Base-by-base conservation (phyloP, 1,140 invertebrate species). In the Drosophila lowei region DNA sequence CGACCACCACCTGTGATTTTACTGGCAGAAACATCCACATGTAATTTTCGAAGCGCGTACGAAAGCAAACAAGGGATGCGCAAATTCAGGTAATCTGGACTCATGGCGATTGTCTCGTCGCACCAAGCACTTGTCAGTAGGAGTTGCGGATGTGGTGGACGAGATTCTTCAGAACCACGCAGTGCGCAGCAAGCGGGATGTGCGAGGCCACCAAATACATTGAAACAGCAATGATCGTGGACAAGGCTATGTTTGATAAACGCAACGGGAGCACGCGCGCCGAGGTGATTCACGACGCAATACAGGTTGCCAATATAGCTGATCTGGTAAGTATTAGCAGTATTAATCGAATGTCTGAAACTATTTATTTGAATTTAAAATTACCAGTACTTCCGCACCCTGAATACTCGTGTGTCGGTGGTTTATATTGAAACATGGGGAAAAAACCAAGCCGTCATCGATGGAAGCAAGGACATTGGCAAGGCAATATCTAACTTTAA, bases 341-440 rank as follows among this genome's bases (percentile, higher is more conserved):
- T 13, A 3, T 11, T 38, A 38, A 38, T 9, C 2, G 8, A 18
- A 8, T 13, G 15, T 47, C 18, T 16, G 13, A 16, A 11, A 9
- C 50, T 34, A 9, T 42, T 38, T 13, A 38, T 13, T 13, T 38
- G 1, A 38, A 13, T 38, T 38, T 3, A 38, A 38, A 38, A 38
- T 13, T 4, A 4, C 13, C 93, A 98, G 97, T 98, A 98, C 92
- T 98, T 97, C 93, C 95, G 97, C 67, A 97, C 96, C 25, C 93
- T 99, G 76, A 98, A 97, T 85, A 98, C 98, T 16, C 93, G 97
- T 74, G 96, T 99, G 21, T 97, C 97, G 9, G 95, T 99, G 66
- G 96, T 98, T 43, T 99, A 99, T 92, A 95, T 99, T 91, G 98
- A 99, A 93, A 97, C 97, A 48, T 99, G 98, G 98, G 95, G 95